phyloP scores from a whole-genome alignment of 2,113 vertebrate genomes.

The Neotoma lepida region DNA sequence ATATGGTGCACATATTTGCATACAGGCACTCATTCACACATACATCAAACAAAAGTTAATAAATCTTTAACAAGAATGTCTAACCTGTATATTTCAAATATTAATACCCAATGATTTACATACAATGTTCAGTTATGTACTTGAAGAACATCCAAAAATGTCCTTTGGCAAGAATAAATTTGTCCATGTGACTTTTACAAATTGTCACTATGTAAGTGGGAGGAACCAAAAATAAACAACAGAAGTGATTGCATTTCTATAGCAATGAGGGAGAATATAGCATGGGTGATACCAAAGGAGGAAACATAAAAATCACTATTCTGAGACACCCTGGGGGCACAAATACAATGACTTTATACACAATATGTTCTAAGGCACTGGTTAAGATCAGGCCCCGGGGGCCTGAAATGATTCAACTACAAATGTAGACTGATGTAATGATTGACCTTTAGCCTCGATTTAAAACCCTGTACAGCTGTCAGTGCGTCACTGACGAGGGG shows the following conservation, averaged over 20 bases:
- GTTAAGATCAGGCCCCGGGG: not conserved
- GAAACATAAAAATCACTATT: conserved; percentile 12
- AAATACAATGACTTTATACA: not conserved
- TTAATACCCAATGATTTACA: not conserved
- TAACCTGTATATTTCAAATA: conserved; percentile 5
- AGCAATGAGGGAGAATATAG: not conserved
- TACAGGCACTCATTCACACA: no score
- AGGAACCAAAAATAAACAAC: conserved; percentile 29
- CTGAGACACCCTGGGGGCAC: not conserved
- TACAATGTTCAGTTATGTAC: not conserved
- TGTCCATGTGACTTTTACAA: not conserved
- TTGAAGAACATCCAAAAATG: not conserved
- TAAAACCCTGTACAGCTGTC: not conserved
- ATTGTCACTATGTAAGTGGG: not conserved
- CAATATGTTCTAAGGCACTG: not conserved
- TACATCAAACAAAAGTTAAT: not conserved
- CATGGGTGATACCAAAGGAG: not conserved
- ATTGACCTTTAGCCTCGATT: not conserved
- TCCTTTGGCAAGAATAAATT: conserved; percentile 34
- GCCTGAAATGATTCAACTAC: not conserved
- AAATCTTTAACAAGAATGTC: not conserved
- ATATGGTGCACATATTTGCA: not conserved
- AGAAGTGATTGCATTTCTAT: conserved; percentile 5
- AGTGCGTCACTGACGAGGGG: not conserved
- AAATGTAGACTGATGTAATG: not conserved